These are phyloP conservation scores for Spicauda simplicius DNA, from an alignment of 2,888 invertebrate species.

Conservation along the genomic window DNA sequence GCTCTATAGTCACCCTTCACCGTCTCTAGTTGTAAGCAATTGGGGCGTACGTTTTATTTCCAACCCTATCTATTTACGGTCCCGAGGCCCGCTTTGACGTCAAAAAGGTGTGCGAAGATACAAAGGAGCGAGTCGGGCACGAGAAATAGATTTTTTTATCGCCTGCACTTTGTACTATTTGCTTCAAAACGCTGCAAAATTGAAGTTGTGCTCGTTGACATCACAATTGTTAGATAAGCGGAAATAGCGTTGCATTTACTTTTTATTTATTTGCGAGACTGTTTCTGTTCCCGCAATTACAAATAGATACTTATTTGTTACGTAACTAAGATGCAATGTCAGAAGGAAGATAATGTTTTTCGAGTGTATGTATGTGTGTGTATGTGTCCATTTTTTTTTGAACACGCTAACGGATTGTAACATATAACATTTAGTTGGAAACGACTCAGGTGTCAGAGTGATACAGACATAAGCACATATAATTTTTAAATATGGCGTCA, in stretches of 20 bases:
- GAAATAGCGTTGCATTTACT: not conserved
- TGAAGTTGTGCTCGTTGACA: not conserved
- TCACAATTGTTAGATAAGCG: not conserved
- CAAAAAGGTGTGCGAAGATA: constrained; percentile 44
- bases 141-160: constrained; percentile 43
- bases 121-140: constrained; percentile 27
- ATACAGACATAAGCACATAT: too few species aligned
- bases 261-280: not conserved
- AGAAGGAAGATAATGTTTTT: too few species aligned
- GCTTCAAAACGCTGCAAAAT: constrained; percentile 16
- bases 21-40: constrained; percentile 41
- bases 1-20: constrained; percentile 4
- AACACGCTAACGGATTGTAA: too few species aligned
- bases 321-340: too few species aligned
- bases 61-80: constrained; percentile 45
- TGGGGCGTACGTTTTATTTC: constrained; percentile 48
- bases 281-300: not conserved
- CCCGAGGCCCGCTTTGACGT: constrained; percentile 45
- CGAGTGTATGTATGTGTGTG: too few species aligned
- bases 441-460: too few species aligned
- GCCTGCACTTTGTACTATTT: constrained; percentile 35
- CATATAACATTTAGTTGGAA: too few species aligned
- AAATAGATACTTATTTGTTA: too few species aligned
- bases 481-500: too few species aligned
- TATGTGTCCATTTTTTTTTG: too few species aligned